These are phyloP conservation scores for Trochalopteron elliotii DNA, from an alignment of 2,113 vertebrate species.

Conservation along the genomic window DNA sequence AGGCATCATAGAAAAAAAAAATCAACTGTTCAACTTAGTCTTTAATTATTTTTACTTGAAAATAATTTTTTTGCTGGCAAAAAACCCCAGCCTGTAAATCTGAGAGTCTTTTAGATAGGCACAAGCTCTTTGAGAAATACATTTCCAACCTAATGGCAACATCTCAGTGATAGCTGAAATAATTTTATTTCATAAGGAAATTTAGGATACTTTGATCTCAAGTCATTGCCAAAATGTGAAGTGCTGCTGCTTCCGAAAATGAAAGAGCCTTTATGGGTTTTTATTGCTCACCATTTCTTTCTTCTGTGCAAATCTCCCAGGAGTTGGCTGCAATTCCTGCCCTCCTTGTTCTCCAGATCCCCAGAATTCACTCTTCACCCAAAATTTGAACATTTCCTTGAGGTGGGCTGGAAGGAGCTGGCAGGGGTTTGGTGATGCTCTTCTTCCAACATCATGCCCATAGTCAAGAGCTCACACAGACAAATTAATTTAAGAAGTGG, in stretches of 20 bases:
- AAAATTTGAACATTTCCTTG: not conserved
- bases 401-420: not conserved
- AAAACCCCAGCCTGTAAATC: not conserved
- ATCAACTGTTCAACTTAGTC: not conserved
- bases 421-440: not conserved
- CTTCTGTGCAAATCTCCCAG: not conserved
- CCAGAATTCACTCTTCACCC: not conserved
- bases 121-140: not conserved
- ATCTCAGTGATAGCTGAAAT: not conserved
- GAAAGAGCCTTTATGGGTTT: not conserved
- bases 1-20: not conserved
- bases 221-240: not conserved
- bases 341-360: not conserved
- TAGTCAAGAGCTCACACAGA: accelerated
- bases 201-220: slow-evolving; percentile 16
- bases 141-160: not conserved
- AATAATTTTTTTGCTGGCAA: not conserved
- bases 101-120: not conserved
- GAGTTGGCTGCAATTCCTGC: not conserved
- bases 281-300: not conserved
- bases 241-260: not conserved
- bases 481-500: not conserved
- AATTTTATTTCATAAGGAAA: slow-evolving; percentile 43
- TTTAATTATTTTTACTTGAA: slow-evolving; percentile 16
- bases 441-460: accelerated